Conservation (phyloP, 2,113 vertebrate genomes). For the Megaptera novaeangliae region DNA sequence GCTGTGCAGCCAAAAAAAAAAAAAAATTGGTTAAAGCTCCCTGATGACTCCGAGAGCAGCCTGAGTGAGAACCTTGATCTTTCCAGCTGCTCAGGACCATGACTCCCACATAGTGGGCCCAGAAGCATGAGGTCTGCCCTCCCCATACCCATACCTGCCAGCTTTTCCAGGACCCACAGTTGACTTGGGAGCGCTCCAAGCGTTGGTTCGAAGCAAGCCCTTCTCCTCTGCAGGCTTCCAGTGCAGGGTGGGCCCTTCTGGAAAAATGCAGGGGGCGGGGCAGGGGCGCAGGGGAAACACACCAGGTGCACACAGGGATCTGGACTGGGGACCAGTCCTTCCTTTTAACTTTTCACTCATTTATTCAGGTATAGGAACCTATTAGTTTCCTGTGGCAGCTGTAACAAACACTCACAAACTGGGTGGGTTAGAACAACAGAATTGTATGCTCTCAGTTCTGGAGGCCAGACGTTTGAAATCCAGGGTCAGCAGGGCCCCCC, state of each 20-base stretch:
- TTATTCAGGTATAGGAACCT: too few species aligned
- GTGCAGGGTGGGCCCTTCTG: not conserved
- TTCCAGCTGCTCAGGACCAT: rapidly evolving
- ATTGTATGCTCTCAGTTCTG: not conserved
- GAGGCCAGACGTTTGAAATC: not conserved
- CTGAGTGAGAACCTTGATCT: not conserved
- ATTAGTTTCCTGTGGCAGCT: not conserved
- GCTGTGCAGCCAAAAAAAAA: not conserved
- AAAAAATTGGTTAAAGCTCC: not conserved
- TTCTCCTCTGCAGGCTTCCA: not conserved
- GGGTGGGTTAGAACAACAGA: not conserved
- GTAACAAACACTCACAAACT: not conserved
- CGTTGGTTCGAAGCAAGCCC: not conserved
- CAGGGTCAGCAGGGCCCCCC: not conserved
- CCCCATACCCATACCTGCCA: rapidly evolving
- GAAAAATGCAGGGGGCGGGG: not conserved
- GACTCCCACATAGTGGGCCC: not conserved
- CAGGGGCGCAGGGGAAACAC: not conserved
- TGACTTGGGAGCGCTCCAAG: too few species aligned
- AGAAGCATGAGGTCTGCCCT: not conserved
- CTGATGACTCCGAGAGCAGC: not conserved
- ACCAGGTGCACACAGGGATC: not conserved
- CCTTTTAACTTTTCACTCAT: not conserved
- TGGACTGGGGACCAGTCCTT: not conserved
- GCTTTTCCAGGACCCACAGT: not conserved